A percentile compares a stretch with the other conserved stretches of the same genome.
Conservation (phyloP, 1,140 invertebrate genomes). For the Lasioglossum baleicum region DNA sequence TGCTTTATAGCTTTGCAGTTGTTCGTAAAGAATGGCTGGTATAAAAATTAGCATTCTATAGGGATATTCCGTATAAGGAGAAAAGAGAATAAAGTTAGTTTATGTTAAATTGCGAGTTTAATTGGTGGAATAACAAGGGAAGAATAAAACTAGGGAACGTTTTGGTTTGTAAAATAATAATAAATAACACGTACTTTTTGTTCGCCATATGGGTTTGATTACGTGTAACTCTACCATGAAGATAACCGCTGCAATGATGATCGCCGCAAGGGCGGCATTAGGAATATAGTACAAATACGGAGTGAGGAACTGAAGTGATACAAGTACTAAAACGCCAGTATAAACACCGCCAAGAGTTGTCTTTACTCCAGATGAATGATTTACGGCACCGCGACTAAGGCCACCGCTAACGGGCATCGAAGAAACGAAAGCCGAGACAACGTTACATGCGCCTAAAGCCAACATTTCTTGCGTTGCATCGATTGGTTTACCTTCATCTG, state of each 20-base stretch:
- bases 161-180: no score
- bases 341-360: conserved; percentile 91
- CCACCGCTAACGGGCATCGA: conserved; percentile 93
- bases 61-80: no score
- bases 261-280: conserved; percentile 87
- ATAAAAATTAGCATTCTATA: no score
- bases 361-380: conserved; percentile 91
- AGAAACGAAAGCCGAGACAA: conserved; percentile 90
- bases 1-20: no score
- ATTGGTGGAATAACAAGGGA: no score
- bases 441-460: conserved; percentile 89
- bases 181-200: conserved; percentile 88
- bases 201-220: conserved; percentile 88
- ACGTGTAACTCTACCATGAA: conserved; percentile 93
- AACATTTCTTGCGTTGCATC: conserved; percentile 91
- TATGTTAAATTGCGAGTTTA: no score
- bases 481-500: conserved; percentile 84
- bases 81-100: no score
- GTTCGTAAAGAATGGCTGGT: no score
- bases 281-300: conserved; percentile 92
- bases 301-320: conserved; percentile 89
- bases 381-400: conserved; percentile 91
- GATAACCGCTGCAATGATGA: conserved; percentile 92
- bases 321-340: conserved; percentile 87
- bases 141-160: background rate